Conservation (phyloP, 2,797 vertebrate species). For the Cyprinella venusta region DNA sequence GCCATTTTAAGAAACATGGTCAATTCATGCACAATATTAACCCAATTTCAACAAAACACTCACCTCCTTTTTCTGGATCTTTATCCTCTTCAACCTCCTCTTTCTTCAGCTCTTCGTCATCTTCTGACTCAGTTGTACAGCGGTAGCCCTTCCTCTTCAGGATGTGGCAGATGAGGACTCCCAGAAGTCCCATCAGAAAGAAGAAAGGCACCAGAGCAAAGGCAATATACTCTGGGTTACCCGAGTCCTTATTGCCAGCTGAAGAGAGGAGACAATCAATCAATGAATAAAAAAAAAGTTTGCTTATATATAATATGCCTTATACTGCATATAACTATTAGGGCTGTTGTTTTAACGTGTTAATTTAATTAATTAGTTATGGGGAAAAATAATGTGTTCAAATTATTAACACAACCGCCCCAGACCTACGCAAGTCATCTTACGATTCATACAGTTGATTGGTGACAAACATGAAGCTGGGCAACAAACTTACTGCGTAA, state of each 20-base stretch:
- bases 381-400: too few relatives aligned
- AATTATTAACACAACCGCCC: too few relatives aligned
- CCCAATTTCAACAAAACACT: background rate
- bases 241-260: fast-evolving
- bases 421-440: too few relatives aligned
- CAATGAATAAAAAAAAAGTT: background rate
- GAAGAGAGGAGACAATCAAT: background rate
- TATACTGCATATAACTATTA: too few relatives aligned
- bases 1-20: background rate
- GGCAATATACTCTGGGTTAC: constrained; percentile 77
- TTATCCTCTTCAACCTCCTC: constrained; percentile 48
- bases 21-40: background rate
- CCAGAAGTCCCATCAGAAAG: constrained; percentile 91
- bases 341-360: too few relatives aligned
- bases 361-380: too few relatives aligned
- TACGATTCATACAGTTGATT: too few relatives aligned
- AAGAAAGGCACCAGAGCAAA: constrained; percentile 88
- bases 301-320: background rate
- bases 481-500: too few relatives aligned
- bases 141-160: constrained; percentile 95
- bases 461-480: too few relatives aligned
- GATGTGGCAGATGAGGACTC: constrained; percentile 92
- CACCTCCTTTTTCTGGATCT: constrained; percentile 71
- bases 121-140: constrained; percentile 89
- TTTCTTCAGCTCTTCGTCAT: constrained; percentile 60